Evolutionary conservation across 2,797 vertebrate genomes (phyloP).

Genomic region (Eurystomus glaucurus): DNA sequence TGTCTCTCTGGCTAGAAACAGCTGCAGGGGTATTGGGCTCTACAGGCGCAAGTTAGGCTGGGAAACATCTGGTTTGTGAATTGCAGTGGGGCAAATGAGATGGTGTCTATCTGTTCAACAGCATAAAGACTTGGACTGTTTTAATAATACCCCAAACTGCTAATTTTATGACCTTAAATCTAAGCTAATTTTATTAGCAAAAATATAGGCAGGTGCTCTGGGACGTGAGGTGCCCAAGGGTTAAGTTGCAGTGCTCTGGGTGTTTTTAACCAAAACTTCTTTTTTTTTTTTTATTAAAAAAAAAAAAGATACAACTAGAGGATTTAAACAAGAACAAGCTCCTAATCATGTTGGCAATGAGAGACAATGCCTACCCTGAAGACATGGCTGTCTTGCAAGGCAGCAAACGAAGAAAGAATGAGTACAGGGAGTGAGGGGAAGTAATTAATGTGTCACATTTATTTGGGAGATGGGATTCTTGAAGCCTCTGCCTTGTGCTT

Average conservation of each 20-base stretch:
- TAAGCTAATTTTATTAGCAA: neutral
- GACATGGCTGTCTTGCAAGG: neutral
- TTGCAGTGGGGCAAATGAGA: neutral
- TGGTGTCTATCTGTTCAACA: neutral
- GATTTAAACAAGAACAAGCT: neutral
- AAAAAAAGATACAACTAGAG: neutral
- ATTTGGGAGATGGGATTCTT: neutral
- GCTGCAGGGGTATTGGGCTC: neutral
- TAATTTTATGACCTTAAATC: neutral
- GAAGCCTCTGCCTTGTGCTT: neutral
- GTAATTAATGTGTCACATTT: neutral
- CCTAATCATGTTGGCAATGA: neutral
- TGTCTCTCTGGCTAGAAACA: neutral
- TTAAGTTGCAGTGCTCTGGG: accelerated
- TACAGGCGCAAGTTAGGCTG: neutral
- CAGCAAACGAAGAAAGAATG: neutral
- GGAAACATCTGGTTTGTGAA: neutral
- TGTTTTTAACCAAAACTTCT: neutral
- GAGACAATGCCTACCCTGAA: neutral
- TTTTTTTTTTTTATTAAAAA: neutral
- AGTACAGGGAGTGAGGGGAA: neutral
- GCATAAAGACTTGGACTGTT: neutral
- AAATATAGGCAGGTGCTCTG: neutral
- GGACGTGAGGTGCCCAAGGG: neutral
- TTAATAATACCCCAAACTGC: neutral